These are phyloP conservation scores for Anniella stebbinsi DNA, from an alignment of 2,797 vertebrate genomes.

Conservation along the genomic window DNA sequence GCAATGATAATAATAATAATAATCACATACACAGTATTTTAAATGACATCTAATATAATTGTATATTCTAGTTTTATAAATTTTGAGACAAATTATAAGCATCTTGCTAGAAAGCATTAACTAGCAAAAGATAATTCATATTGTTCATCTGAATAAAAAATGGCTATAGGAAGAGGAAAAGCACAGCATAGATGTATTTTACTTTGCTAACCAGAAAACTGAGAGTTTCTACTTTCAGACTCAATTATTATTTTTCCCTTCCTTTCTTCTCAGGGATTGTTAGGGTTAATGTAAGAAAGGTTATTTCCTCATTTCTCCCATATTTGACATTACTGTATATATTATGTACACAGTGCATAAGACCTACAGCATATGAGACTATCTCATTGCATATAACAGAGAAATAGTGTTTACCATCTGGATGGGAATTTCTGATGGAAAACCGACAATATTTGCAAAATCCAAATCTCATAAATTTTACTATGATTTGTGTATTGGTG, in stretches of 20 bases:
- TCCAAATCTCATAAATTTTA: accelerated
- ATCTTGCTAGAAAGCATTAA: background rate
- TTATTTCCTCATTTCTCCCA: constrained; percentile 59
- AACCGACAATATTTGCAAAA: constrained; percentile 18
- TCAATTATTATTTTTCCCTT: constrained; percentile 50
- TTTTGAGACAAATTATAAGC: background rate
- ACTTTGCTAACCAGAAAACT: constrained; percentile 31
- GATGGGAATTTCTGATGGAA: constrained; percentile 28
- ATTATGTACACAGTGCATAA: accelerated
- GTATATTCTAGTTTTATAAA: background rate
- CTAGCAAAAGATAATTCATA: background rate
- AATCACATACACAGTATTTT: background rate
- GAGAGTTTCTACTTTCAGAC: constrained; percentile 41
- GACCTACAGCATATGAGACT: constrained; percentile 12
- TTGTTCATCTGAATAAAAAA: background rate
- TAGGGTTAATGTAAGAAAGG: constrained; percentile 68
- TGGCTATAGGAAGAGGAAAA: background rate
- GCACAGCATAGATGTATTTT: constrained; percentile 3
- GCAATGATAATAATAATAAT: background rate
- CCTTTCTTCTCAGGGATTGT: constrained; percentile 57
- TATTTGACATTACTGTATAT: background rate
- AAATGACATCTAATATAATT: background rate
- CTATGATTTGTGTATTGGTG: constrained; percentile 14
- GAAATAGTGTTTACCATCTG: constrained; percentile 25
- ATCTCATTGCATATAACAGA: background rate